phyloP scores from a whole-genome alignment of 2,113 vertebrate genomes.

The Dendropsophus ebraccatus region DNA sequence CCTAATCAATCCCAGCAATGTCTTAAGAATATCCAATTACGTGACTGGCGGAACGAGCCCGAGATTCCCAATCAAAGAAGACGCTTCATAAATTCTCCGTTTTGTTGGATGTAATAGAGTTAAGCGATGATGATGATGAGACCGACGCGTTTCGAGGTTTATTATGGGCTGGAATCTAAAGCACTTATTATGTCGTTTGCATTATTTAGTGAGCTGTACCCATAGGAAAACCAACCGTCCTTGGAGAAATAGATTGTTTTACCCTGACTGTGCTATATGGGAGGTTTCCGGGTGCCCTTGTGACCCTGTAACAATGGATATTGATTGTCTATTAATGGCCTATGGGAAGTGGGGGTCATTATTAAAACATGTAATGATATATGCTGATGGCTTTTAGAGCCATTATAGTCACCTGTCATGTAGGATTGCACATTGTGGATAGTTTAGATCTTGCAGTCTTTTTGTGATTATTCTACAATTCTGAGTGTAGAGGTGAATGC shows the following conservation, averaged over 20 bases:
- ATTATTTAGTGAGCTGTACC: background rate
- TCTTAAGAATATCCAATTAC: conserved; percentile 15
- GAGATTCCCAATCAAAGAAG: background rate
- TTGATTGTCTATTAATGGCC: conserved; percentile 7
- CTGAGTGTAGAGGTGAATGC: too few species aligned
- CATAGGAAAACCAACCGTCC: background rate
- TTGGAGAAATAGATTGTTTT: background rate
- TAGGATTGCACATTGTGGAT: background rate
- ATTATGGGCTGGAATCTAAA: background rate
- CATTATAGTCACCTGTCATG: background rate
- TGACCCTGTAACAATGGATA: conserved; percentile 16
- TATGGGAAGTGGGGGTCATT: background rate
- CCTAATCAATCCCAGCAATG: conserved; percentile 23
- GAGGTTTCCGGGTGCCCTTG: background rate
- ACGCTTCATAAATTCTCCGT: background rate
- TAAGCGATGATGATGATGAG: background rate
- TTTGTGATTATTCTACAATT: too few species aligned
- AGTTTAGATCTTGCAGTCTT: background rate
- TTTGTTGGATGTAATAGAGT: background rate
- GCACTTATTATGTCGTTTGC: background rate
- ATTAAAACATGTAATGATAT: conserved; percentile 3
- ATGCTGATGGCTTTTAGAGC: background rate
- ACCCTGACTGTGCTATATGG: background rate
- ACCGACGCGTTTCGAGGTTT: background rate
- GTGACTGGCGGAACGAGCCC: background rate